A percentile compares a stretch with the other conserved stretches of the same genome.
Evolutionary conservation across 30 jellyfish, hydroid and myxozoan species (phyloP).

Genomic region (Hydractinia symbiolongicarpus): DNA sequence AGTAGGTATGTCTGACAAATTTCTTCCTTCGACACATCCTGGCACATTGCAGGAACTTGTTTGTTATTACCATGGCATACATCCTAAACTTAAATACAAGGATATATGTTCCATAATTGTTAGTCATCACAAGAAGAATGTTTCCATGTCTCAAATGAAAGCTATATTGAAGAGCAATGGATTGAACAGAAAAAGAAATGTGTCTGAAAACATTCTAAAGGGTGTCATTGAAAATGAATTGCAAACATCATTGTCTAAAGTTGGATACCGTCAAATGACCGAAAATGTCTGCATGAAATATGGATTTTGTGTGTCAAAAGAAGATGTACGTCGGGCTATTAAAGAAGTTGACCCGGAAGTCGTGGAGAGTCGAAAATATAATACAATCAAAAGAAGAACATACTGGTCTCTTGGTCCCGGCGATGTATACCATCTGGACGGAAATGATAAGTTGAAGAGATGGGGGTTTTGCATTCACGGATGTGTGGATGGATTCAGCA

Average conservation of each 20-base stretch:
- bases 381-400: background rate
- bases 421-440: conserved; percentile 28
- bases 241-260: background rate
- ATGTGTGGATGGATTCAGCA: conserved; percentile 36
- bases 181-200: background rate
- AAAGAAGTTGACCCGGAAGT: no score
- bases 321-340: conserved; percentile 14
- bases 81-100: background rate
- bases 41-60: background rate
- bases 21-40: background rate
- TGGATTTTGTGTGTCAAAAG: background rate
- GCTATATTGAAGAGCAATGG: background rate
- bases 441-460: conserved; percentile 28
- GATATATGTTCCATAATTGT: background rate
- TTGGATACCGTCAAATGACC: background rate
- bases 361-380: background rate
- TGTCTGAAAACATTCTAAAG: background rate
- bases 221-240: background rate
- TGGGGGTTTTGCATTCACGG: conserved; percentile 42
- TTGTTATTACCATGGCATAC: background rate
- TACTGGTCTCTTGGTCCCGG: conserved; percentile 15
- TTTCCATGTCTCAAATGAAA: background rate
- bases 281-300: background rate
- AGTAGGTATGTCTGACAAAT: background rate
- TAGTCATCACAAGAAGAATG: background rate